Evolutionary conservation across 1,140 invertebrate species (phyloP).

Genomic region (Drosophila watanabei): DNA sequence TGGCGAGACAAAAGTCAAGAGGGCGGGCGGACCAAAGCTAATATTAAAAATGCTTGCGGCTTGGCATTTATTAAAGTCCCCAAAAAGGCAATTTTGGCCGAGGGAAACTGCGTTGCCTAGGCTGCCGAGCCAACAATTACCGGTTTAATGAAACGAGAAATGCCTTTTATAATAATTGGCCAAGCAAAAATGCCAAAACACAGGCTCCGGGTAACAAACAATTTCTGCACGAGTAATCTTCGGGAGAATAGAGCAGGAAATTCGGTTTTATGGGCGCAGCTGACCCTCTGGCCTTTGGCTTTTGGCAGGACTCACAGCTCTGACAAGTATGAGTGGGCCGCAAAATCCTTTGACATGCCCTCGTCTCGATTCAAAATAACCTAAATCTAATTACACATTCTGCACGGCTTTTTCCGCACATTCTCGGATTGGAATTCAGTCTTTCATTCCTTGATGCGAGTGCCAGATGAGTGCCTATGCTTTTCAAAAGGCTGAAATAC

Average conservation of each 20-base stretch:
- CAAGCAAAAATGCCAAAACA: slow-evolving; percentile 45
- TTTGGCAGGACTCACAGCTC: slow-evolving; percentile 2
- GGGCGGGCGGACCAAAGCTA: slow-evolving; percentile 13
- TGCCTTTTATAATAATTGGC: slow-evolving; percentile 71
- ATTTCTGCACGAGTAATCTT: slow-evolving; percentile 34
- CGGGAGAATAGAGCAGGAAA: slow-evolving; percentile 23
- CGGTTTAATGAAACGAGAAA: slow-evolving; percentile 76
- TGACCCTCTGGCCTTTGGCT: slow-evolving; percentile 2
- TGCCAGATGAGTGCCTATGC: slow-evolving; percentile 33
- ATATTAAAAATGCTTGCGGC: slow-evolving; percentile 73
- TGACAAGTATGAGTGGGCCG: slow-evolving; percentile 2
- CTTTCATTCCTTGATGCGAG: slow-evolving; percentile 4
- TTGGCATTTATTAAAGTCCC: slow-evolving; percentile 71
- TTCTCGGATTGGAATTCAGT: slow-evolving; percentile 30
- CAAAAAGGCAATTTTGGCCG: slow-evolving; percentile 56
- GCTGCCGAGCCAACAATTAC: slow-evolving; percentile 59
- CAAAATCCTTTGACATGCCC: slow-evolving; percentile 17
- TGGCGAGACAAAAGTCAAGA: slow-evolving; percentile 42
- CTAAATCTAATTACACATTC: slow-evolving; percentile 49
- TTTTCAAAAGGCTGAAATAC: slow-evolving; percentile 42
- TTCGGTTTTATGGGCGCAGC: slow-evolving; percentile 21
- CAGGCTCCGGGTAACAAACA: slow-evolving; percentile 21
- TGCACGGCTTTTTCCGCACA: slow-evolving; percentile 7
- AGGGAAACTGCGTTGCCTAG: slow-evolving; percentile 37
- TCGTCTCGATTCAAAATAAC: slow-evolving; percentile 18